Conservation (phyloP, 2,797 vertebrate genomes). For the Channallabes apus region DNA sequence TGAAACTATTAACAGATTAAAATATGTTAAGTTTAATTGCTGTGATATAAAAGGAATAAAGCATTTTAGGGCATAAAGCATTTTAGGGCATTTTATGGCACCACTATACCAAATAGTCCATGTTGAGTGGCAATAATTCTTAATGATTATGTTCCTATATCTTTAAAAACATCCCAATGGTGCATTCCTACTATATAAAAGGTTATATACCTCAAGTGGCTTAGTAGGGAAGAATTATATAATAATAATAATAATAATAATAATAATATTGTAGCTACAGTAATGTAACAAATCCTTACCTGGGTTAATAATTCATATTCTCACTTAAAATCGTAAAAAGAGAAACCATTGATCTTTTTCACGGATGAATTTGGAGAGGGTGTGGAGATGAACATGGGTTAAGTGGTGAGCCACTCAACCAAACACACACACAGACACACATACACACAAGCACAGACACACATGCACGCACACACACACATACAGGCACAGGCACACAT, state of each 20-base stretch:
- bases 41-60: background rate
- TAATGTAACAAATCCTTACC: constrained; percentile 12
- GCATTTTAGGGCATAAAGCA: background rate
- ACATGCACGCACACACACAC: background rate
- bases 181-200: background rate
- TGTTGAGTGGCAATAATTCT: background rate
- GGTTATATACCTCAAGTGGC: background rate
- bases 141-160: background rate
- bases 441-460: no score
- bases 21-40: background rate
- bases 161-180: no score
- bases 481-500: no score
- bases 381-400: constrained; percentile 26
- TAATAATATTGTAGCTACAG: background rate
- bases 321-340: constrained; percentile 14
- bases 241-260: no score
- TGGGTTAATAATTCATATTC: constrained; percentile 6
- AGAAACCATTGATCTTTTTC: constrained; percentile 33
- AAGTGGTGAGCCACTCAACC: constrained; percentile 22
- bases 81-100: no score
- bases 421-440: background rate
- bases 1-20: background rate
- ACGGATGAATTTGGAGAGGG: constrained; percentile 28
- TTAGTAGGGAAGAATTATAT: no score
- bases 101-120: background rate